phyloP scores from a whole-genome alignment of 1,140 invertebrate genomes.

The Hydropsyche tenuis region DNA sequence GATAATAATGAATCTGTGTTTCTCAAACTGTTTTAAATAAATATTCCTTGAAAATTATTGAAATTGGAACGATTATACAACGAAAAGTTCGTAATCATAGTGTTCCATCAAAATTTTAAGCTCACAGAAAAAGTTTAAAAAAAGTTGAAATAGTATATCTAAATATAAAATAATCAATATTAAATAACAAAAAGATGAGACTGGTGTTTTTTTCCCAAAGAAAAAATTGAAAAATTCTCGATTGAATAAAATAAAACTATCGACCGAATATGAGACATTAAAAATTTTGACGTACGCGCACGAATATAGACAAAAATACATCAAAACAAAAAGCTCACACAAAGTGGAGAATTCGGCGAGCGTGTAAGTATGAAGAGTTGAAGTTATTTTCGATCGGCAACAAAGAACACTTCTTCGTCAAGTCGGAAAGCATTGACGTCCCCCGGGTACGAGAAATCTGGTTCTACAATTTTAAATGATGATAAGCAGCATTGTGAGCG shows the following conservation, averaged over 20 bases:
- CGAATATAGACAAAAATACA: background rate
- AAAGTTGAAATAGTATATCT: background rate
- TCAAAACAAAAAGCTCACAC: background rate
- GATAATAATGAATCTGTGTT: too few species aligned
- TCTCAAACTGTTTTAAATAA: too few species aligned
- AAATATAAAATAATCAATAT: background rate
- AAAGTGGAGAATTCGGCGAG: background rate
- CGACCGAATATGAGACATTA: too few species aligned
- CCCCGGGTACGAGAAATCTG: slow-evolving; percentile 10
- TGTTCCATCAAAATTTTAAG: too few species aligned
- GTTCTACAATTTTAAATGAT: slow-evolving; percentile 27
- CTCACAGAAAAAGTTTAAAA: too few species aligned
- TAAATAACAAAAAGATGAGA: background rate
- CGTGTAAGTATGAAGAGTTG: background rate
- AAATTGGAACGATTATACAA: too few species aligned
- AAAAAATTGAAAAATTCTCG: too few species aligned
- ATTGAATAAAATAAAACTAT: too few species aligned
- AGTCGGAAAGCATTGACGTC: slow-evolving; percentile 20
- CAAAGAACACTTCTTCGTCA: background rate
- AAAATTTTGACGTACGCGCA: background rate
- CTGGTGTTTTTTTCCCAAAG: too few species aligned
- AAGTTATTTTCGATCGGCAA: slow-evolving; percentile 6
- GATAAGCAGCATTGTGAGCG: slow-evolving; percentile 23
- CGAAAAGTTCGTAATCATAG: too few species aligned
- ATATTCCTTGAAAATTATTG: too few species aligned